Percentiles rank a stretch among this genome's conserved stretches.
Evolutionary conservation across 2,888 invertebrate species (phyloP).

Genomic region (Coelopa pilipes): DNA sequence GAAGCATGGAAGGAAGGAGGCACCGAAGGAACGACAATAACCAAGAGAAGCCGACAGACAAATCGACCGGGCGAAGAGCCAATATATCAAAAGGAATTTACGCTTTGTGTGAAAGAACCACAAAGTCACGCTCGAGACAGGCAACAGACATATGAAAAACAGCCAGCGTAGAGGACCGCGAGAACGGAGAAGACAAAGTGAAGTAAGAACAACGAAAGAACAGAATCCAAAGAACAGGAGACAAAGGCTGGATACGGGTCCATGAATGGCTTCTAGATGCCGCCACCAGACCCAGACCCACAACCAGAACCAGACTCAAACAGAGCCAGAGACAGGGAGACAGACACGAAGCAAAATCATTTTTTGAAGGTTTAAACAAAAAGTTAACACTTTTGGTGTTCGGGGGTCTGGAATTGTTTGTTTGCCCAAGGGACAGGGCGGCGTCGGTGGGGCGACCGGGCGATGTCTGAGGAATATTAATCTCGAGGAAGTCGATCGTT

Average conservation of each 20-base stretch:
- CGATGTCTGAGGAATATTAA: background rate
- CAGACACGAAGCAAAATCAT: constrained; percentile 14
- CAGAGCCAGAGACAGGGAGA: background rate
- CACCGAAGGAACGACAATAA: constrained; percentile 2
- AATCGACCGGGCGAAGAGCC: constrained; percentile 9
- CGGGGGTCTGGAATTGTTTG: constrained; percentile 33
- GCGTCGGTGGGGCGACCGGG: background rate
- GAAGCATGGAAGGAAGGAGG: background rate
- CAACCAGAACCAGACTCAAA: background rate
- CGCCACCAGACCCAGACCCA: background rate
- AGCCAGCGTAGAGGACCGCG: background rate
- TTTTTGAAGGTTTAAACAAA: constrained; percentile 35
- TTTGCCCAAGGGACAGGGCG: background rate
- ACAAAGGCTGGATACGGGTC: background rate
- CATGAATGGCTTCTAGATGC: background rate
- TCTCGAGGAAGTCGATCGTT: background rate
- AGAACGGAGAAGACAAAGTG: constrained; percentile 4
- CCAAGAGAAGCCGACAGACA: background rate
- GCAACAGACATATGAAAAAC: constrained; percentile 23
- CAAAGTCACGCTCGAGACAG: constrained; percentile 41
- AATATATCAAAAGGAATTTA: constrained; percentile 43
- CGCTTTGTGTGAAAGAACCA: constrained; percentile 33
- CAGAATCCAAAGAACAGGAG: background rate
- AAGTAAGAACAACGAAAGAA: background rate
- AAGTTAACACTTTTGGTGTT: constrained; percentile 40